Evolutionary conservation across 2,113 vertebrate genomes (phyloP), one percentile per base, ranked within the genome.

Genomic region (Sebastes schlegelii): DNA sequence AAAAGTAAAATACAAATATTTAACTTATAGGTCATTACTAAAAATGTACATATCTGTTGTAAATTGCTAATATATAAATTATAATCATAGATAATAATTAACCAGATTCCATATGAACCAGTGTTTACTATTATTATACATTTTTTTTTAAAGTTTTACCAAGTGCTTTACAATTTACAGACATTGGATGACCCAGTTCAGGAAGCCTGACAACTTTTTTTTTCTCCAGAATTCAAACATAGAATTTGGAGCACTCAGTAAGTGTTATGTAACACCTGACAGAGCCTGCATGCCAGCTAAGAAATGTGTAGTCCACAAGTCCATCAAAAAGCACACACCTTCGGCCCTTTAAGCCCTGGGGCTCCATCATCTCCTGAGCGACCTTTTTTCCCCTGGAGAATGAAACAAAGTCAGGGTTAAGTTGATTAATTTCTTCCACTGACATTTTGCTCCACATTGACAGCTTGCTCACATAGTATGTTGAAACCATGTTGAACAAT

Each of bases 341-440:
- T 98, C 77, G 77, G 88, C 83, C 97, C 97, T 95, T 95, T 98
- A 52, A 76, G 83, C 54, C 97, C 97, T 0, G 93, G 90, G 84
- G 88, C 68, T 74, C 97, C 97, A 46, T 97, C 94, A 0, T 97
- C 96, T 79, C 97, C 97, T 0, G 95, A 88, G 3, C 96, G 96
- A 82, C 97, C 97, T 85, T 96, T 97, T 89, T 98, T 98, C 46
- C 97, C 97, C 97, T 98, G 74, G 23, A 77, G 85, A 89, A 75
- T 21, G 78, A 84, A 89, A 91, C n/a, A 86, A 70, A 72, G 83
- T 77, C 55, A 45, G 26, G 3, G 66, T 84, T 40, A 46, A 61
- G 19, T 48, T 70, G 11, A 64, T 64, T 0, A 0, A 54, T 81
- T 65, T 75, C 17, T 57, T 70, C 26, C 42, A 66, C 19, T 63